Base-by-base conservation (phyloP, 2,888 invertebrate genomes). In the Catonia carolina region DNA sequence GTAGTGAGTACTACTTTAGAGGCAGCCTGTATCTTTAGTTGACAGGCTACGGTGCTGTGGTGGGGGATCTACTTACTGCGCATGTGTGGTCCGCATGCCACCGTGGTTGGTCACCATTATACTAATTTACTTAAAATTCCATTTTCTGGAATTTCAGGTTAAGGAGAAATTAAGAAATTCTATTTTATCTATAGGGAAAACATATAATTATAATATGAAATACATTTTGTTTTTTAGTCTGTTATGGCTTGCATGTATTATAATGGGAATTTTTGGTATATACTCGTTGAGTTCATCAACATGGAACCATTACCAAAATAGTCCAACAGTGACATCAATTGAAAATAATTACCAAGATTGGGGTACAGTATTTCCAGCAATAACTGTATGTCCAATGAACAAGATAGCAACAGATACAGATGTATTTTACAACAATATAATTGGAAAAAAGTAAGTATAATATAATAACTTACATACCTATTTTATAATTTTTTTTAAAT, bases 271-370 rank as follows among this genome's bases (percentile, higher is more conserved):
- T 22, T 14, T 23, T 3, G 51, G 37, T n/a, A 37, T 37, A 18
- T 20, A 36, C 22, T 51, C 22, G 15, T 45, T 66, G 20, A 59
- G 64, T 31, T 31, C 51, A 14, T 58, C 63, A 8, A 66, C 67
- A 2, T 65, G 66, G 63, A 55, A 48, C 10, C 62, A 66, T 4
- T 68, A 64, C 59, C 63, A 64, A 53, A 56, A 66, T 23, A 65
- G 65, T 31, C 68, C 69, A 6, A 68, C 67, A 0, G 69, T 69
- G 12, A 64, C 68, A 49, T 67, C 68, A 7, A 64, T 69, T 63
- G 68, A 69, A 37, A 63, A 64, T n/a, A 66, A 68, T 42, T 67
- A 67, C 55, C 63, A 64, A 50, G 66, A 66, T 5, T 68, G 67
- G 67, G 63, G 67, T 58, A 68, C 67, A 1, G 58, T 65, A 0